Evolutionary conservation across 2,888 invertebrate genomes (phyloP), one percentile per base, ranked within the genome.

Genomic region (Watsonalla binaria): DNA sequence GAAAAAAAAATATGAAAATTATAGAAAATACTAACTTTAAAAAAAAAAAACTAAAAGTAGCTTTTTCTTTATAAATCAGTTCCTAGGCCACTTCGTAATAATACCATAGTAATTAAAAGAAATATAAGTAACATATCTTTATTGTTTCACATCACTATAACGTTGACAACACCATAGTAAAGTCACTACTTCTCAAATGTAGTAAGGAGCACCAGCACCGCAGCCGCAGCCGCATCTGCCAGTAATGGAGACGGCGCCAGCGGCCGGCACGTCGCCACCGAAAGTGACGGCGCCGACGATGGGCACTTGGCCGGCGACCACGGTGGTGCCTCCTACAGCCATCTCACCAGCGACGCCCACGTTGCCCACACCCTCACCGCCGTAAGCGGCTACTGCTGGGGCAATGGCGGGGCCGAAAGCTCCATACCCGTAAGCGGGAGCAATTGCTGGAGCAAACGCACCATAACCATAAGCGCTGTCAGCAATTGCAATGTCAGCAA

Each of bases 211-310:
- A 24, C 24, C 24, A 60, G 61, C 54, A 47, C 56, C 51, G 24
- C 65, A 66, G 6, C 66, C 68, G 42, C 70, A 72, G 35, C 57
- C 68, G 42, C 70, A 72, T 33, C 57, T 62, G n/a, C 70, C 70
- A 46, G 63, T 55, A 15, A 52, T 65, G 15, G 67, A 56, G 49
- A 72, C 70, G 0, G 61, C 51, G 9, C 72, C 69, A 50, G 58
- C 60, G 34, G 70, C 70, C 6, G 64, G 65, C 24, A 70, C 34
- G 6, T 46, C 52, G n/a, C 66, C 70, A n/a, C 56, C 61, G 59
- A 72, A 72, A 7, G 56, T 51, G 34, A 72, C 68, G 0, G 65
- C 61, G n/a, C 69, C 71, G 47, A 70, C 56, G 48, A 70, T 63
- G 13, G 71, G 70, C 53, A 70, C 66, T 33, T 65, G 59, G 33